Evolutionary conservation across 2,113 vertebrate species (phyloP).

Genomic region (Spea bombifrons): DNA sequence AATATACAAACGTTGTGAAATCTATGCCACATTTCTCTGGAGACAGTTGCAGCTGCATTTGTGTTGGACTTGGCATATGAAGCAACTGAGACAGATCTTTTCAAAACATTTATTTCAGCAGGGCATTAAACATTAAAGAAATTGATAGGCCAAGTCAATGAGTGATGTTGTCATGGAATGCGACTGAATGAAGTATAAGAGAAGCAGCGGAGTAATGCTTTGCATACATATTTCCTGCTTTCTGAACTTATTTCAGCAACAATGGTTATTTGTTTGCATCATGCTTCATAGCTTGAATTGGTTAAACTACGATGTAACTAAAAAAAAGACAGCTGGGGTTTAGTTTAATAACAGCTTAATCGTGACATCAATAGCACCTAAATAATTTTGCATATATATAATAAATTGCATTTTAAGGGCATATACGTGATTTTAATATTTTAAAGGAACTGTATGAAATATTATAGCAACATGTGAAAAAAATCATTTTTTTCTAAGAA

Average conservation of each 20-base stretch:
- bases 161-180: constrained; percentile 14
- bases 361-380: constrained; percentile 9
- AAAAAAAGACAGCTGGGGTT: constrained; percentile 16
- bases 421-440: no score
- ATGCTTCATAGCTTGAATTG: constrained; percentile 30
- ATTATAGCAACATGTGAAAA: no score
- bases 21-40: constrained; percentile 13
- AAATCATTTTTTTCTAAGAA: no score
- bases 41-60: constrained; percentile 19
- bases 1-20: constrained; percentile 25
- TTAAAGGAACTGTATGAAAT: no score
- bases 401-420: no score
- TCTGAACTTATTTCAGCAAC: constrained; percentile 16
- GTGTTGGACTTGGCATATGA: constrained; percentile 5
- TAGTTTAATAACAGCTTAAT: constrained; percentile 31
- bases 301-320: constrained; percentile 27
- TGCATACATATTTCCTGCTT: constrained; percentile 28
- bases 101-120: constrained; percentile 9
- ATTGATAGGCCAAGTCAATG: constrained; percentile 25
- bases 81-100: background rate
- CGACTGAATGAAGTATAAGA: background rate
- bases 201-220: background rate
- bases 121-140: constrained; percentile 22
- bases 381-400: background rate
- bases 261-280: constrained; percentile 32